A percentile compares a stretch with the other conserved stretches of the same genome.
Evolutionary conservation across 2,113 vertebrate species (phyloP).

Genomic region (Rousettus leschenaultii): DNA sequence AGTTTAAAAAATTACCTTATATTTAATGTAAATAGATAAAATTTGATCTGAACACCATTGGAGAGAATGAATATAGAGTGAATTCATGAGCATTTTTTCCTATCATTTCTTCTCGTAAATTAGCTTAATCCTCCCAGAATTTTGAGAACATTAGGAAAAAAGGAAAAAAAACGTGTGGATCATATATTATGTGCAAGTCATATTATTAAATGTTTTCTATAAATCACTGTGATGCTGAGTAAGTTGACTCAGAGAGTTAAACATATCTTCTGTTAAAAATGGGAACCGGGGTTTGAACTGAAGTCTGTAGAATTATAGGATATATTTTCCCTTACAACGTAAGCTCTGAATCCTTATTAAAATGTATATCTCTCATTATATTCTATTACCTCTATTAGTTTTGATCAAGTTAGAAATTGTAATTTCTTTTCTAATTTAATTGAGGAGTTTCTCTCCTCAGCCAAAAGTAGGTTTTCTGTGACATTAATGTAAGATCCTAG

Average conservation of each 20-base stretch:
- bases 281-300: not conserved
- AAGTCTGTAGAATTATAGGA: not conserved
- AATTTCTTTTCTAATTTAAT: not conserved
- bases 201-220: not conserved
- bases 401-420: not conserved
- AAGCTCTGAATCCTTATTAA: not conserved
- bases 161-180: not conserved
- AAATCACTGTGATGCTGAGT: not conserved
- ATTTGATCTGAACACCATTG: not conserved
- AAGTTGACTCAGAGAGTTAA: not conserved
- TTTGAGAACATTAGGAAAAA: not conserved
- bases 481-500: not conserved
- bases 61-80: not conserved
- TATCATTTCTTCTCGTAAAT: not conserved
- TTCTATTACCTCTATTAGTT: not conserved
- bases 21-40: not conserved
- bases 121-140: not conserved
- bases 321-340: not conserved
- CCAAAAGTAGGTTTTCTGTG: not conserved
- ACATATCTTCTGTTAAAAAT: not conserved
- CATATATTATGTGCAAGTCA: not conserved
- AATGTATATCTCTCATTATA: not conserved
- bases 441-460: not conserved
- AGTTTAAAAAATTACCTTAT: constrained; percentile 13
- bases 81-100: not conserved